Base-by-base conservation (phyloP, 2,113 vertebrate genomes). In the Chascanopsetta lugubris region DNA sequence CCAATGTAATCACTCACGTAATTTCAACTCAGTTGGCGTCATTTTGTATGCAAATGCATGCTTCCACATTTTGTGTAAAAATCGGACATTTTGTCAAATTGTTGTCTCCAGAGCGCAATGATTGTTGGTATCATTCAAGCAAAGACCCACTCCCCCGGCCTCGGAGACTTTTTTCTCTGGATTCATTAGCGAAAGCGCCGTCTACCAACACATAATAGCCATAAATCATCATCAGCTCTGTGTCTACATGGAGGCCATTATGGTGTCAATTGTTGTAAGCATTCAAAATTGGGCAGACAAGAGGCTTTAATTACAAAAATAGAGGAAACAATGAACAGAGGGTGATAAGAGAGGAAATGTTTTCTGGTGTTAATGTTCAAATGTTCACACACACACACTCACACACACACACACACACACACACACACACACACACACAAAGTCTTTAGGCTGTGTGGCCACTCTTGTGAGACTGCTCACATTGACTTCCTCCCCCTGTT, bases 301-400 rank as follows among this genome's bases (percentile, higher is more conserved):
- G 66, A 83, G 76, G 20, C 49, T 65, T 27, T 75, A 80, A 85
- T 85, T 84, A 83, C 57, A 77, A 77, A 85, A 85, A 79, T 63
- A 67, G 74, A 75, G 70, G 68, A 82, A 76, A 83, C 68, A 81
- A 78, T 82, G 80, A 77, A 61, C 84, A 53, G 43, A 34, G 67
- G 62, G 58, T 21, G 65, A 85, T 54, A 63, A 58, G 3, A 0
- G 63, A 32, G 4, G 38, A 73, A n/a, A 46, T 22, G 46, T 20
- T 57, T 65, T 49, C 29, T 55, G 42, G 0, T 62, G 22, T 55
- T n/a, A 21, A 7, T 43, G 13, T 70, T 43, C 55, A 57, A 34
- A 51, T 80, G 59, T 85, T 83, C 46, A 75, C 12, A 57, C 45
- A 26, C 32, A 36, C 20, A 56, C 40, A 45, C 65, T 22, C 46